phyloP scores from a whole-genome alignment of 2,113 vertebrate genomes.

The Delphinus delphis region DNA sequence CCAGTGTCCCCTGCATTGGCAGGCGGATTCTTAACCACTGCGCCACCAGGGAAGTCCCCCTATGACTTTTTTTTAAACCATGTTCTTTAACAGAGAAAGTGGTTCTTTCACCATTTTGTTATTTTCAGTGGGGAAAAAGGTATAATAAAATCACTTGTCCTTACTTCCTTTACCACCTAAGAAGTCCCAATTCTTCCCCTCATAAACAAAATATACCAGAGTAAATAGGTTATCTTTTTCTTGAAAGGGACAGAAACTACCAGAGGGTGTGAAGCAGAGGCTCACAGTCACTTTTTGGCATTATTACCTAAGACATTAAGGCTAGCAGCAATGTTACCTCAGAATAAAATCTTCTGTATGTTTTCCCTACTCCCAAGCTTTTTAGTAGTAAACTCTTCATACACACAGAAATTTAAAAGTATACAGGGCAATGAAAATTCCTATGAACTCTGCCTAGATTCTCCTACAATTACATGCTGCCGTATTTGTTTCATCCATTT shows the following conservation, averaged over 20 bases:
- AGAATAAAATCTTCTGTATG: neutral
- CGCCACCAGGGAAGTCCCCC: too few species aligned
- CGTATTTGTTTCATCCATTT: neutral
- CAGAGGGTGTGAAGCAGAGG: neutral
- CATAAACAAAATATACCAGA: neutral
- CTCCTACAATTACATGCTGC: neutral
- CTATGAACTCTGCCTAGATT: neutral
- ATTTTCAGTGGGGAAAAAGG: neutral
- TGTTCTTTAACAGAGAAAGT: conserved; percentile 25
- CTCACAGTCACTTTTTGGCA: neutral
- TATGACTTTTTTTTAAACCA: neutral
- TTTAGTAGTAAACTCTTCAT: neutral
- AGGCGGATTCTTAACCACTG: too few species aligned
- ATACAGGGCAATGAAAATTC: neutral
- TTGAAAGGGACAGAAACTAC: neutral
- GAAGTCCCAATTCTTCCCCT: neutral
- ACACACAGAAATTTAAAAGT: neutral
- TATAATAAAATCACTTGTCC: neutral
- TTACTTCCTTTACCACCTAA: neutral
- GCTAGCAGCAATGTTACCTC: neutral
- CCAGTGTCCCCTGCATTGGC: too few species aligned
- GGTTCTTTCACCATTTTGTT: neutral
- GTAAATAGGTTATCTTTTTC: neutral
- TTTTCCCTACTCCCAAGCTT: neutral
- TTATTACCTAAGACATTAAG: neutral